Base-by-base conservation (phyloP, 2,888 invertebrate genomes). In the Platerodrilus igneus region DNA sequence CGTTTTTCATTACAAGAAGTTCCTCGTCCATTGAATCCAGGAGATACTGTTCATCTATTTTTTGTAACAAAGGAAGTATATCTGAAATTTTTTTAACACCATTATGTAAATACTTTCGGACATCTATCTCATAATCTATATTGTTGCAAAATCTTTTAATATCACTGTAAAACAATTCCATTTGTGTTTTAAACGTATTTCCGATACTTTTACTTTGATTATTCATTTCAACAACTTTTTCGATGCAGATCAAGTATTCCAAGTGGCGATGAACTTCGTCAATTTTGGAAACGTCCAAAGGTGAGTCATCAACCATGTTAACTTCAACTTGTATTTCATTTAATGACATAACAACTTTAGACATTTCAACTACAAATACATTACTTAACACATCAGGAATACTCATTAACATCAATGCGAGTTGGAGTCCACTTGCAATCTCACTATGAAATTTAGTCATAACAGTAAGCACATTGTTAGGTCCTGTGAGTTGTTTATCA, bases 171-270 rank as follows among this genome's bases (percentile, higher is more conserved):
- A 37, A 23, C 1, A 7, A 8, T 2, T 19, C 11, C 13, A 16
- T 6, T 19, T 17, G 17, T 13, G 17, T 13, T 9, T 4, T 4
- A 10, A 23, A 37, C 22, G 10, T 15, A 6, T 1, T 28, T 8
- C 31, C 8, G 6, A 40, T 35, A 35, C 35, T 30, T 16, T 17
- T 18, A 23, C 34, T 40, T 18, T 34, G 23, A 15, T 34, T 8
- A 15, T 29, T n/a, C 8, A 16, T 27, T 8, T 40, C 34, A 2
- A 40, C 20, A 7, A 40, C 30, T 2, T 11, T 29, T 11, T 40
- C 40, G 9, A 40, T 34, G 4, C 18, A 23, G 8, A 8, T 4
- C 6, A 40, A 11, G 15, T 40, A 40, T 23, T 40, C 40, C 3
- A 40, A 19, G n/a, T 30, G 22, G 9, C 20, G 18, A 2, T 16